phyloP scores from a whole-genome alignment of 2,113 vertebrate species.

The Larimichthys polyactis region DNA sequence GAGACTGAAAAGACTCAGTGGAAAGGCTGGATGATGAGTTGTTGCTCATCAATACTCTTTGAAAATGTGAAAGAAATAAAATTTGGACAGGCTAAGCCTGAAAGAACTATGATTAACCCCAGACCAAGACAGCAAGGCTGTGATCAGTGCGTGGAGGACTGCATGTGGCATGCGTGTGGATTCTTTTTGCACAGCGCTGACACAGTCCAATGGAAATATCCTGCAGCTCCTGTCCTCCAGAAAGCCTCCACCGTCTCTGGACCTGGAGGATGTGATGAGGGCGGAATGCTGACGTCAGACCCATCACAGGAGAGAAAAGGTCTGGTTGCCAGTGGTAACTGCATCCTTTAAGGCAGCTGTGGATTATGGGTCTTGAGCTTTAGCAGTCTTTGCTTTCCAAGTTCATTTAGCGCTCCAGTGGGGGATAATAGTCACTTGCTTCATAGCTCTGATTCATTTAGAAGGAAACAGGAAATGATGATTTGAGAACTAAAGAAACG shows the following conservation, averaged over 20 bases:
- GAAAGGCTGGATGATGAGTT: slow-evolving; percentile 35
- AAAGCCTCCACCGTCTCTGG: background rate
- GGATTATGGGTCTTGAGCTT: slow-evolving; percentile 54
- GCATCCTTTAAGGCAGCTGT: slow-evolving; percentile 45
- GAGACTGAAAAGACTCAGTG: background rate
- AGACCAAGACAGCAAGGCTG: background rate
- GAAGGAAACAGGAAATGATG: slow-evolving; percentile 27
- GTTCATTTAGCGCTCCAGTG: slow-evolving; percentile 66
- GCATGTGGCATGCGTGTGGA: slow-evolving; percentile 6
- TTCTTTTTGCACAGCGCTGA: slow-evolving; percentile 2
- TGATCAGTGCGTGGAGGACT: slow-evolving; percentile 5
- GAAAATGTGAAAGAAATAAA: slow-evolving; percentile 32
- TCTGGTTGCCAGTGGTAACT: slow-evolving; percentile 27
- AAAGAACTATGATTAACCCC: slow-evolving; percentile 36
- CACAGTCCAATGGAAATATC: slow-evolving; percentile 6
- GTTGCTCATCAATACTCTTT: slow-evolving; percentile 51
- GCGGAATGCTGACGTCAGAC: background rate
- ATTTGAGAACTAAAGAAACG: slow-evolving; percentile 14
- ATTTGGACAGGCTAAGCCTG: slow-evolving; percentile 35
- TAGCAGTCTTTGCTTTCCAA: slow-evolving; percentile 46
- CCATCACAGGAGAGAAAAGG: slow-evolving; percentile 2
- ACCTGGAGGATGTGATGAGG: slow-evolving; percentile 8
- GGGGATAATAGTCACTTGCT: slow-evolving; percentile 47
- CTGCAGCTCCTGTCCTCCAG: background rate
- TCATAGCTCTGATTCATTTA: slow-evolving; percentile 22